Conservation (phyloP, 2,797 vertebrate genomes). For the Pogonophryne albipinna region DNA sequence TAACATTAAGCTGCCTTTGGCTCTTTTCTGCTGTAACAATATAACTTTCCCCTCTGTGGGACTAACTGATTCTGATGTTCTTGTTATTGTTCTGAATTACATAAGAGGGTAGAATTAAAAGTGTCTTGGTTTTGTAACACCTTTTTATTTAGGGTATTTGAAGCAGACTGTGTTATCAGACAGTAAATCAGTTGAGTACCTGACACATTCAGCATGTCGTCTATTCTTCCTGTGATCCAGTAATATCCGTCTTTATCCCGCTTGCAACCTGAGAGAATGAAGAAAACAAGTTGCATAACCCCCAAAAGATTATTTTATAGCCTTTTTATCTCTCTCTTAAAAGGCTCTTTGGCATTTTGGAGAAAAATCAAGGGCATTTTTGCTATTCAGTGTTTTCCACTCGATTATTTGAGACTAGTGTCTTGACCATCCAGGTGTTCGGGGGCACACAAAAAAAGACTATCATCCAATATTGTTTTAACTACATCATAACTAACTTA, state of each 20-base stretch:
- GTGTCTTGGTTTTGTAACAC: too few species aligned
- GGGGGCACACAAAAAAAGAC: too few species aligned
- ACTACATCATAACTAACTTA: too few species aligned
- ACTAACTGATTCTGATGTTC: too few species aligned
- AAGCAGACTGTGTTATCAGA: slow-evolving; percentile 4
- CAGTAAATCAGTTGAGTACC: slow-evolving; percentile 63
- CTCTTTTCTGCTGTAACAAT: too few species aligned
- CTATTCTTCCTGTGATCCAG: slow-evolving; percentile 90
- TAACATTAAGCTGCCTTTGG: too few species aligned
- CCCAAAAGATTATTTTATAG: background rate
- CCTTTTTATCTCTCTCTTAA: background rate
- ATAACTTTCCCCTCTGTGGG: too few species aligned
- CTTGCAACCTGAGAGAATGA: slow-evolving; percentile 79
- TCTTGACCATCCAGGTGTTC: too few species aligned
- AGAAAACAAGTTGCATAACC: slow-evolving; percentile 26
- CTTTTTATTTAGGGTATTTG: background rate
- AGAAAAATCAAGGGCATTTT: background rate
- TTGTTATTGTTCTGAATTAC: background rate
- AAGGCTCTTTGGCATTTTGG: slow-evolving; percentile 13
- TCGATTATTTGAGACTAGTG: too few species aligned
- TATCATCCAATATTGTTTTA: too few species aligned
- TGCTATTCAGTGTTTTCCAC: too few species aligned
- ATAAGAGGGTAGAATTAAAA: background rate
- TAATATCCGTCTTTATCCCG: slow-evolving; percentile 89
- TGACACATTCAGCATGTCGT: slow-evolving; percentile 91